phyloP scores from a whole-genome alignment of 2,888 invertebrate species.

The Onchidella celtica region DNA sequence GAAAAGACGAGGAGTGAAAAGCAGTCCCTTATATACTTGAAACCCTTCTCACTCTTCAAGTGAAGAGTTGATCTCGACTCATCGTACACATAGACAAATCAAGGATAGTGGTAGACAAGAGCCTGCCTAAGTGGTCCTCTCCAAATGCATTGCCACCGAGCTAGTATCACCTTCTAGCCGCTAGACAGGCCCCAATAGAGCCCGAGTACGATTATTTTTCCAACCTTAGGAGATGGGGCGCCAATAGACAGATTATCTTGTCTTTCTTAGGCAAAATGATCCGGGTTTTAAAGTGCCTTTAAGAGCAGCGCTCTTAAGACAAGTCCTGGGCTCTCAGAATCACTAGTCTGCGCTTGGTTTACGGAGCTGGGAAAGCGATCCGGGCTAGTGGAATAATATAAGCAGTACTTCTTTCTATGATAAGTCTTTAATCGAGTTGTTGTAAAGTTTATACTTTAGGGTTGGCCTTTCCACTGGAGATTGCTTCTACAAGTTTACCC shows the following conservation, averaged over 20 bases:
- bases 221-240: conserved; percentile 21
- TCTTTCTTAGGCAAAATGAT: conserved; percentile 17
- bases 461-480: not conserved
- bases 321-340: not conserved
- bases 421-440: conserved; percentile 33
- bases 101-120: not conserved
- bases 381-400: not conserved
- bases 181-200: not conserved
- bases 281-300: conserved; percentile 1
- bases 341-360: not conserved
- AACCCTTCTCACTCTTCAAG: not conserved
- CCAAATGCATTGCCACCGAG: not conserved
- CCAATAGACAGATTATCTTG: conserved; percentile 42
- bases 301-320: conserved; percentile 16
- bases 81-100: not conserved
- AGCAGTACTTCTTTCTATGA: conserved; percentile 1
- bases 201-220: conserved; percentile 4
- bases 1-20: not conserved
- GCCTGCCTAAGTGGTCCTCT: not conserved
- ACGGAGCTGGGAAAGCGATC: not conserved
- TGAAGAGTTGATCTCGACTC: not conserved
- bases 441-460: conserved; percentile 29
- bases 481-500: conserved; percentile 37
- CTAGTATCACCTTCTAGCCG: not conserved
- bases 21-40: not conserved